Percentiles rank a stretch among this genome's conserved stretches.
Evolutionary conservation across 2,113 vertebrate genomes (phyloP).

Genomic region (Engystomops pustulosus): DNA sequence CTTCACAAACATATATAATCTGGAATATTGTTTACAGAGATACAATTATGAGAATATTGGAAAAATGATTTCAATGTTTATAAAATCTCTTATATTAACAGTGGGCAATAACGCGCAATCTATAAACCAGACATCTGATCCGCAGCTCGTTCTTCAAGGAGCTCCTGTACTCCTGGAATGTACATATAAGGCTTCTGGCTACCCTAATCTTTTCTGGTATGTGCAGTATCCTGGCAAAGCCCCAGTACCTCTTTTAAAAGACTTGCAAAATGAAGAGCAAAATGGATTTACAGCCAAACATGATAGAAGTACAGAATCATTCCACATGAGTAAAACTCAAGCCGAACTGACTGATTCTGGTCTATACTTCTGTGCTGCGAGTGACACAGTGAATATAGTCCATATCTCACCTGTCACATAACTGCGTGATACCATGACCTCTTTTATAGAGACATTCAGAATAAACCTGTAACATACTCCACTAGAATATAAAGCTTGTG

Average conservation of each 20-base stretch:
- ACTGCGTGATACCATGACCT: background rate
- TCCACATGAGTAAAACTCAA: background rate
- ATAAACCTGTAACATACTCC: too few species aligned
- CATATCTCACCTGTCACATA: conserved; percentile 30
- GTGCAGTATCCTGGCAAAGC: conserved; percentile 25
- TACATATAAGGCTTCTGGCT: conserved; percentile 21
- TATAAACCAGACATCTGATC: conserved; percentile 1
- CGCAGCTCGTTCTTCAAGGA: background rate
- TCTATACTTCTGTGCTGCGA: conserved; percentile 39
- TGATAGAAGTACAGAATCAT: background rate
- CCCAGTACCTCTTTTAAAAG: background rate
- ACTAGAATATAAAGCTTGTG: too few species aligned
- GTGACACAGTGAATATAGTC: conserved; percentile 25
- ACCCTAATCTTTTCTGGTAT: conserved; percentile 29
- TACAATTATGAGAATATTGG: background rate
- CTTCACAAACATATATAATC: background rate
- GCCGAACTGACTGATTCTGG: conserved; percentile 28
- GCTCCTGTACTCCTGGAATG: conserved; percentile 17
- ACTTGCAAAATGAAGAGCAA: background rate
- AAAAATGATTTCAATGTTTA: background rate
- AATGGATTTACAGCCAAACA: conserved; percentile 28
- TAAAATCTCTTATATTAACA: background rate
- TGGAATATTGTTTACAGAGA: background rate
- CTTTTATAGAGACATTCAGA: background rate
- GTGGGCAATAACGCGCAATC: conserved; percentile 12